These are phyloP conservation scores for Psylliodes chrysocephalus DNA, from an alignment of 2,888 invertebrate species.

Conservation along the genomic window DNA sequence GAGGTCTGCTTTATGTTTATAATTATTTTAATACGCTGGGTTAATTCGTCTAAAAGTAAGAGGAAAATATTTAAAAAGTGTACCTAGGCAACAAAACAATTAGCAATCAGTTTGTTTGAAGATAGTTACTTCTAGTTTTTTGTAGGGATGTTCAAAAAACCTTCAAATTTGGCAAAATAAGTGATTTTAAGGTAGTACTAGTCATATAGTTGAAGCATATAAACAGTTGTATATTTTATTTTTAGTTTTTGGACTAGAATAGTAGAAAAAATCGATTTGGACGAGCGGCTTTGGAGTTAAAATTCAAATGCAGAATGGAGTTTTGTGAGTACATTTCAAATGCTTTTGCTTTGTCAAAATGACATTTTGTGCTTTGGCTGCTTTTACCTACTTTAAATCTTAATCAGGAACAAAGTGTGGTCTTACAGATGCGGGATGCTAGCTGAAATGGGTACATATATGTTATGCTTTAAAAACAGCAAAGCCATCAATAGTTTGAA, in stretches of 20 bases:
- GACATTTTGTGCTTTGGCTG: background rate
- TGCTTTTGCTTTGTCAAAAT: background rate
- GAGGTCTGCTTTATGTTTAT: constrained; percentile 30
- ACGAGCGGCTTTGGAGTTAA: constrained; percentile 33
- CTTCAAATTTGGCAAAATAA: constrained; percentile 38
- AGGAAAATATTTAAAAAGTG: background rate
- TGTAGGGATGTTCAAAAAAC: constrained; percentile 46
- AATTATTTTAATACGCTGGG: constrained; percentile 23
- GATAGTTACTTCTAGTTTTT: constrained; percentile 51
- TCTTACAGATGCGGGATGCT: too few species aligned
- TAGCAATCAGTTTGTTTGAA: constrained; percentile 53
- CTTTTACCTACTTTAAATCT: too few species aligned
- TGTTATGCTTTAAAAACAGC: too few species aligned
- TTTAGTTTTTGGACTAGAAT: constrained; percentile 39
- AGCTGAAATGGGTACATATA: too few species aligned
- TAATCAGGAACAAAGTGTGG: too few species aligned
- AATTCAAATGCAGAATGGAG: constrained; percentile 37
- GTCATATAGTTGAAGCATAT: background rate
- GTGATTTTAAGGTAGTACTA: constrained; percentile 37
- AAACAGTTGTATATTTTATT: background rate
- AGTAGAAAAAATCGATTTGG: constrained; percentile 37
- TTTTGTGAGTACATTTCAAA: constrained; percentile 25
- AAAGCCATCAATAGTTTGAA: too few species aligned
- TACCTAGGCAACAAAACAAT: constrained; percentile 55
- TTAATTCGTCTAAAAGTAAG: constrained; percentile 2